Conservation (phyloP, 2,797 vertebrate species). For the Ciconia nigra region DNA sequence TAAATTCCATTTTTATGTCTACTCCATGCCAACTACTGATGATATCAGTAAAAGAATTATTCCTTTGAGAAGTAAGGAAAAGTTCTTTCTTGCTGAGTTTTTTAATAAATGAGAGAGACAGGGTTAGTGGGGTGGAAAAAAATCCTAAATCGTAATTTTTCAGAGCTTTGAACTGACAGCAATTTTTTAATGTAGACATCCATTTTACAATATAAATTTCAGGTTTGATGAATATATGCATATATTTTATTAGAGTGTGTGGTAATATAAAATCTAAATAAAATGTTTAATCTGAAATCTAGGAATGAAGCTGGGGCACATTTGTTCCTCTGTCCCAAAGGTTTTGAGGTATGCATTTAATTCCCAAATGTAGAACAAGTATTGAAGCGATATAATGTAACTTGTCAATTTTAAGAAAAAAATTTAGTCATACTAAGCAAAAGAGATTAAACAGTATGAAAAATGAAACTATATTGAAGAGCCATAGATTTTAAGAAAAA, state of each 20-base stretch:
- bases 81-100: neutral
- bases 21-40: neutral
- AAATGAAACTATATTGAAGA: neutral
- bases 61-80: neutral
- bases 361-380: neutral
- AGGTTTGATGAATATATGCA: neutral
- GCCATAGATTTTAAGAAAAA: slow-evolving; percentile 1
- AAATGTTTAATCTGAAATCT: neutral
- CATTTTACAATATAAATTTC: neutral
- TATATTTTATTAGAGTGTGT: neutral
- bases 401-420: neutral
- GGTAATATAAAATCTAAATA: neutral
- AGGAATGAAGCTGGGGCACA: neutral
- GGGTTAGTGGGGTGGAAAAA: neutral
- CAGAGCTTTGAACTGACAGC: neutral
- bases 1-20: neutral
- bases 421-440: neutral
- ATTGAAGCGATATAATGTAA: neutral
- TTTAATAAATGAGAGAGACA: neutral
- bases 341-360: neutral
- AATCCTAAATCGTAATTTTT: neutral
- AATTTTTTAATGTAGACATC: neutral
- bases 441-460: slow-evolving; percentile 11
- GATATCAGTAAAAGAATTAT: neutral
- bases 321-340: neutral